phyloP scores from a whole-genome alignment of 1,140 invertebrate genomes.

The Ptiloglossa arizonensis region DNA sequence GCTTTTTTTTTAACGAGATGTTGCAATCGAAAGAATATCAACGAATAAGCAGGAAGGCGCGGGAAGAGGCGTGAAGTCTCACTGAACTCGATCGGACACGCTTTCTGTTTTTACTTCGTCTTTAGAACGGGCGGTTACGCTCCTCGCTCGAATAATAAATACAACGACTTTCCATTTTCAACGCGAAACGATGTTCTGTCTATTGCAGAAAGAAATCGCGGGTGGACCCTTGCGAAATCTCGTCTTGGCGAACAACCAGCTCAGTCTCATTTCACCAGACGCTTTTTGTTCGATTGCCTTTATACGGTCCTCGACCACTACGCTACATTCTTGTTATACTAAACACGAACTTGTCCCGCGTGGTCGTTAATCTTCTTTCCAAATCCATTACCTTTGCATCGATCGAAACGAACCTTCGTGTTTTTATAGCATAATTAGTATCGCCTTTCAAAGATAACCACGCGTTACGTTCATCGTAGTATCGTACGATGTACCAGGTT shows the following conservation, averaged over 20 bases:
- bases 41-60: slow-evolving; percentile 15
- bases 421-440: background rate
- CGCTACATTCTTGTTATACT: no score
- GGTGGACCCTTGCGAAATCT: slow-evolving; percentile 15
- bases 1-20: background rate
- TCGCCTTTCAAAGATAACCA: no score
- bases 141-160: slow-evolving; percentile 62
- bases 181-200: slow-evolving; percentile 41
- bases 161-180: slow-evolving; percentile 66
- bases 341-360: no score
- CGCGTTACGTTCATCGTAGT: no score
- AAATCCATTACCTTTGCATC: no score
- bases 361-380: no score
- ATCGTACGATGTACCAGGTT: no score
- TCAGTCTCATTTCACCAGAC: background rate
- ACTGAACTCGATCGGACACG: slow-evolving; percentile 58
- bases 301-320: no score
- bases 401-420: no score
- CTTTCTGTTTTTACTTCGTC: slow-evolving; percentile 67
- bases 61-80: slow-evolving; percentile 53
- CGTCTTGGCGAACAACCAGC: background rate
- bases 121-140: slow-evolving; percentile 57
- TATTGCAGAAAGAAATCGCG: slow-evolving; percentile 39
- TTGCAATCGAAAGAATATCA: slow-evolving; percentile 2
- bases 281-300: background rate